Evolutionary conservation across 1,140 invertebrate species (phyloP), one percentile per base, ranked within the genome.

Genomic region (Lepidurus couesii): DNA sequence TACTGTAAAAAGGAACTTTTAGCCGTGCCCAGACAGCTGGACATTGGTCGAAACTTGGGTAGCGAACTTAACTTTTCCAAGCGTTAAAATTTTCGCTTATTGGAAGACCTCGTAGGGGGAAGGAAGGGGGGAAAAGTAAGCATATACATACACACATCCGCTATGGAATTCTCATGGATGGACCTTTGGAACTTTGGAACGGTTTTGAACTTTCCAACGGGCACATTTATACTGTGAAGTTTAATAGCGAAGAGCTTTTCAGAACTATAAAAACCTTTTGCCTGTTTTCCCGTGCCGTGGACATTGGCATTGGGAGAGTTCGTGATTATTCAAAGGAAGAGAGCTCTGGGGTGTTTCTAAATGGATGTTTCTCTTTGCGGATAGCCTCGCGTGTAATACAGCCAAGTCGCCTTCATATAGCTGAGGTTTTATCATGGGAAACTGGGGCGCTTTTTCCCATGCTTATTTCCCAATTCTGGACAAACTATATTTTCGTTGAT

Each of bases 161-260:
- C 53, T 65, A 5, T 21, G 16, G n/a, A 65, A 16, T 65, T 65
- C 53, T 65, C 53, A 65, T 65, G 53, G 7, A 65, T 65, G 53
- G 53, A 65, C 53, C 53, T 65, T 65, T 65, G 53, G 21, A 65
- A 65, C 8, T 65, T 65, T 65, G 13, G 47, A 65, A 65, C 53
- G 53, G 21, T 65, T n/a, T 65, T 13, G 53, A 65, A 65, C 53
- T 65, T 65, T 65, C 53, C 21, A 65, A 65, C 16, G 21, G 53
- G 53, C 0, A 65, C 53, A 65, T 65, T 34, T 65, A 65, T 21
- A 16, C 0, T 21, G 53, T 65, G 53, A 10, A 21, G 21, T 65
- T 65, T 9, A 65, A 65, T 9, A 65, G 53, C 53, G 6, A 65
- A 13, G 53, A 65, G 53, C 5, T 21, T 21, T 65, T 65, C 9